A percentile compares a stretch with the other conserved stretches of the same genome.
These are phyloP conservation scores for Tetranychus piercei DNA, from an alignment of 2,888 invertebrate species.

Conservation along the genomic window DNA sequence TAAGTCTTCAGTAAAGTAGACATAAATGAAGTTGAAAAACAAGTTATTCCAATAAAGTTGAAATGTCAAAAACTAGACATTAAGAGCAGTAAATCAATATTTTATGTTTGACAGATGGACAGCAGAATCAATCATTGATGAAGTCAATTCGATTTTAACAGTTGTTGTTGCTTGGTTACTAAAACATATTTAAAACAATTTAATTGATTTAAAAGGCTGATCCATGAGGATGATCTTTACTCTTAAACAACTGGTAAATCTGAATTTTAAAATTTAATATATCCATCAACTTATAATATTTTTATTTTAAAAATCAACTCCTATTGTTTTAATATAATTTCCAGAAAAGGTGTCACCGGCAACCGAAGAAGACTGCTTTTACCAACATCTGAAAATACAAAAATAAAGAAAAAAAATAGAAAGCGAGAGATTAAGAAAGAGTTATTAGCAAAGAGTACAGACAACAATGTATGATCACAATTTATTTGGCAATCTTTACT, in stretches of 20 bases:
- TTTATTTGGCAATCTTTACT: neutral
- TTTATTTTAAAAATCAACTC: constrained; percentile 99
- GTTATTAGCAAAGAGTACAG: neutral
- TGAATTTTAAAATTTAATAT: constrained; percentile 65
- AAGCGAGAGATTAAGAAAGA: neutral
- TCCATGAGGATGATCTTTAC: neutral
- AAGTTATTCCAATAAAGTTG: too few species aligned
- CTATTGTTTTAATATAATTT: constrained; percentile 82
- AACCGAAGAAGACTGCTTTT: constrained; percentile 88
- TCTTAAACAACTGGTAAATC: neutral
- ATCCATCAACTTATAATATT: constrained; percentile 74
- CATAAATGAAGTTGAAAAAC: too few species aligned
- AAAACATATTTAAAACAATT: too few species aligned
- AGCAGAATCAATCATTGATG: too few species aligned
- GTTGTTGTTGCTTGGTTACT: too few species aligned
- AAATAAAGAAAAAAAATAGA: neutral
- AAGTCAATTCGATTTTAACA: too few species aligned
- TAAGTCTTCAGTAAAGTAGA: too few species aligned
- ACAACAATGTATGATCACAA: neutral
- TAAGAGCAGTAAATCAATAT: too few species aligned
- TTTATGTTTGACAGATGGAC: too few species aligned
- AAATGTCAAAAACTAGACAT: too few species aligned
- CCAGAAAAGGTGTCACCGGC: constrained; percentile 82
- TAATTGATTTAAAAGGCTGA: neutral
- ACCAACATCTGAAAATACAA: constrained; percentile 61